These are phyloP conservation scores for Andrena camellia DNA, from an alignment of 2,888 invertebrate genomes.

Conservation along the genomic window DNA sequence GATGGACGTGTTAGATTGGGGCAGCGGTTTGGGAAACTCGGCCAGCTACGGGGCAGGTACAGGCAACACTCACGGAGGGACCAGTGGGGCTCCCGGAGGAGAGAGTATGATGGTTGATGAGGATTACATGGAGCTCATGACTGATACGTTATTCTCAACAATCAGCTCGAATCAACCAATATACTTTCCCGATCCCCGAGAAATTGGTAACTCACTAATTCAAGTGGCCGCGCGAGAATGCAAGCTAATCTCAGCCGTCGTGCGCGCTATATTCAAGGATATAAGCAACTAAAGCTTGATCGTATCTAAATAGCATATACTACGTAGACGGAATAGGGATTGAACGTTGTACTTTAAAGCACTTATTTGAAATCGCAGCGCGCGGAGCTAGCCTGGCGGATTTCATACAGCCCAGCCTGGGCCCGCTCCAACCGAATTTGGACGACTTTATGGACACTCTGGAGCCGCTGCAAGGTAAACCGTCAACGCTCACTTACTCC, in stretches of 20 bases:
- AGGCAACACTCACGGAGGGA: constrained; percentile 77
- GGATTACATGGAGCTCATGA: constrained; percentile 95
- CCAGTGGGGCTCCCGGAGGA: constrained; percentile 77
- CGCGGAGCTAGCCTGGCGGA: constrained; percentile 95
- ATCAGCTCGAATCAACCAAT: constrained; percentile 94
- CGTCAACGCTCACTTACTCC: not conserved
- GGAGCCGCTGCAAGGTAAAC: constrained; percentile 92
- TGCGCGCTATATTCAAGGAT: not conserved
- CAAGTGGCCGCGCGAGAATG: not conserved
- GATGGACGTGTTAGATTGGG: constrained; percentile 91
- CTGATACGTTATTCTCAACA: constrained; percentile 95
- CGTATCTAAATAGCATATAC: not conserved
- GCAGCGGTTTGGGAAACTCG: constrained; percentile 76
- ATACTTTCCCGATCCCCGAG: constrained; percentile 98
- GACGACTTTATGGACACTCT: constrained; percentile 97
- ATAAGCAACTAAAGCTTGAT: not conserved
- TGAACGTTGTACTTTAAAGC: not conserved
- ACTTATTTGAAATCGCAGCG: constrained; percentile 86
- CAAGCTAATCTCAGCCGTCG: not conserved
- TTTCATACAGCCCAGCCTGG: constrained; percentile 99
- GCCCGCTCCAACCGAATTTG: constrained; percentile 98
- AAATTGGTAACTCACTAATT: constrained; percentile 90
- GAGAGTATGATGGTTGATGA: constrained; percentile 93
- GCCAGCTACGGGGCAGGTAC: constrained; percentile 76
- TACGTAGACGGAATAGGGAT: not conserved